These are phyloP conservation scores for cattle (Bos taurus) DNA, from an alignment of 2,113 vertebrate species.

Conservation along the genomic window ARS-UCD2.0 NC_037354.1:7567501-7568000, in stretches of 20 bases:
- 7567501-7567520: background rate
- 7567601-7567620: background rate
- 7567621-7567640: background rate
- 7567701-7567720: background rate
- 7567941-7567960: background rate
- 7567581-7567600: background rate
- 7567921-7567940: background rate
- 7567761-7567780: background rate
- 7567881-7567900: background rate
- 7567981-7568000: background rate
- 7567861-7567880: background rate
- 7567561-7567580: background rate
- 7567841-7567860: background rate
- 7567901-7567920: background rate
- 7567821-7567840: background rate
- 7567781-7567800: background rate
- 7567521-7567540: fast-evolving
- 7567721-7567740: background rate
- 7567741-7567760: background rate
- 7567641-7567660: background rate
- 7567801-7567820: background rate
- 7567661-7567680: background rate
- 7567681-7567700: background rate
- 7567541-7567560: background rate
- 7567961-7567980: background rate